Base-by-base conservation (phyloP, 2,113 vertebrate species). In the Planiliza haematocheilus region DNA sequence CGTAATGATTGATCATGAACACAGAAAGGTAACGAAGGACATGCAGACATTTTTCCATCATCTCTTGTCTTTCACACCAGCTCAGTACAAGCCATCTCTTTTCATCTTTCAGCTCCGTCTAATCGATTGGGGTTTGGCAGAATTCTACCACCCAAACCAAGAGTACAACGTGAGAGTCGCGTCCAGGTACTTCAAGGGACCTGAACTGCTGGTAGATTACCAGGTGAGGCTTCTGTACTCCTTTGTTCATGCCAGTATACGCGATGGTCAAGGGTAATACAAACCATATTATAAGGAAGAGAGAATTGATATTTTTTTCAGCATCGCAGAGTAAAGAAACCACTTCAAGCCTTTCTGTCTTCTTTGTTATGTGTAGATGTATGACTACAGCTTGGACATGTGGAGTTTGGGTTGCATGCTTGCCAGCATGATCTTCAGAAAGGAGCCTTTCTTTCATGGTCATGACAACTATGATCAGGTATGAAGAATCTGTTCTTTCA, bases 401-500 rank as follows among this genome's bases (percentile, higher is more conserved):
- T 96, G 95, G 95, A 96, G 95, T 78, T 73, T 96, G 79, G 95
- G 95, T 21, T 96, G 95, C 86, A 95, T 96, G 95, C 76, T 96
- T 65, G 95, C 95, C 82, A 95, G 95, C 85, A 95, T 96, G 95
- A 95, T 96, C 88, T 96, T 96, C 92, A 93, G 95, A 63, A 96
- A 95, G 89, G 95, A 96, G 49, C 95, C 95, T 6, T 96, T 96
- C 90, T 96, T 96, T 91, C 95, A 96, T 12, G 95, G 95, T 37
- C 95, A 96, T 30, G 95, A 96, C 91, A 96, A 96, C 90, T 96
- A 96, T 4, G 95, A 96, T 81, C 95, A 96, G 90, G 95, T 95
- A 87, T 34, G 64, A 58, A 4, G 20, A 18, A n/a, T 36, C 16
- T 30, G 24, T 30, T 30, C 5, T 30, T 30, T 30, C n/a, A n/a